These are phyloP conservation scores for Paradoxurus hermaphroditus DNA, from an alignment of 2,113 vertebrate species.

Conservation along the genomic window DNA sequence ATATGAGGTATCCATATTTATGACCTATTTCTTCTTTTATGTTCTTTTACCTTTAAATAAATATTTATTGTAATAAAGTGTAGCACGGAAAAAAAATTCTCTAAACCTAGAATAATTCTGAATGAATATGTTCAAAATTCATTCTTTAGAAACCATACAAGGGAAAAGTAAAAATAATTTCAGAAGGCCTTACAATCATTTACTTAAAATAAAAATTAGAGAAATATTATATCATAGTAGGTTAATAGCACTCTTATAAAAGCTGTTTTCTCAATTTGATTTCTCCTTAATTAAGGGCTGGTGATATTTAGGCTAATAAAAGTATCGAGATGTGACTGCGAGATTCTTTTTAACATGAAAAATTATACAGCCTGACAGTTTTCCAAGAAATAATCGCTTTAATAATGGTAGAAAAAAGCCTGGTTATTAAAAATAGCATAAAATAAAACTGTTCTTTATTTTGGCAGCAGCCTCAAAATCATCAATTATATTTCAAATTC, in stretches of 20 bases:
- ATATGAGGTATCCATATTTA: not conserved
- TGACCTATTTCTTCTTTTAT: not conserved
- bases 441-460: conserved; percentile 55
- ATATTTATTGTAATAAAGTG: not conserved
- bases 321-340: not conserved
- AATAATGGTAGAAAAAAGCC: conserved; percentile 41
- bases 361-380: not conserved
- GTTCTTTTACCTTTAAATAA: not conserved
- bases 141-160: not conserved
- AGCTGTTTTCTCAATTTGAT: conserved; percentile 31
- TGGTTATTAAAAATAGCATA: conserved; percentile 51
- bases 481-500: conserved; percentile 57
- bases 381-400: conserved; percentile 51
- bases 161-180: not conserved
- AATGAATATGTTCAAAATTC: not conserved
- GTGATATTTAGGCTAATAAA: conserved; percentile 51
- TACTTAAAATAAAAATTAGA: conserved; percentile 25
- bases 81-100: not conserved
- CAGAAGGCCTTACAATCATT: not conserved
- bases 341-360: conserved; percentile 51
- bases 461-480: conserved; percentile 40
- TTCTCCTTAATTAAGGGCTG: conserved; percentile 34
- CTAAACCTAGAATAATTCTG: not conserved
- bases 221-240: not conserved
- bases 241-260: not conserved